A percentile compares a stretch with the other conserved stretches of the same genome.
phyloP scores from a whole-genome alignment of 2,113 vertebrate species.

The Pandion haliaetus region DNA sequence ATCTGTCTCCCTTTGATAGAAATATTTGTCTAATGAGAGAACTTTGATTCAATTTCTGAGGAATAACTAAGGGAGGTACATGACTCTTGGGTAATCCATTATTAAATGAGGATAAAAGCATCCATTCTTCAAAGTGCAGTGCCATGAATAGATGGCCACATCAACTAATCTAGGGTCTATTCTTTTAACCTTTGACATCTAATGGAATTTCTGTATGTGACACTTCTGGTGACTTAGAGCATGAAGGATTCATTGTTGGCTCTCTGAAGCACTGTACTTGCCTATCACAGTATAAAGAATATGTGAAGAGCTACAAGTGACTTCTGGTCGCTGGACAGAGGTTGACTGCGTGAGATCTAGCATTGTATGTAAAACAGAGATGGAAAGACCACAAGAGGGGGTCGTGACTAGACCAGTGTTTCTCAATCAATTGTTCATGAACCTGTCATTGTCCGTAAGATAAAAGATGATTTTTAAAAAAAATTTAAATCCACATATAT shows the following conservation, averaged over 20 bases:
- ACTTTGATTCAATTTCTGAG: not conserved
- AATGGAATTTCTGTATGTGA: not conserved
- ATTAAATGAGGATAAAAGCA: not conserved
- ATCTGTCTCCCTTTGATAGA: not conserved
- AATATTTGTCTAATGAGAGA: not conserved
- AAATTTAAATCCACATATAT: not conserved
- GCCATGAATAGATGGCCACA: not conserved
- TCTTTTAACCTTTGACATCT: not conserved
- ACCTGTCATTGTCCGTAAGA: not conserved
- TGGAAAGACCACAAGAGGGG: not conserved
- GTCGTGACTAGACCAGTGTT: not conserved
- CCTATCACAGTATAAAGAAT: not conserved
- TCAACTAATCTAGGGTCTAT: not conserved
- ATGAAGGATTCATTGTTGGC: not conserved
- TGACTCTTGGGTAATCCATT: not conserved
- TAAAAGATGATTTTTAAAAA: not conserved
- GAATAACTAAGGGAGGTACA: not conserved
- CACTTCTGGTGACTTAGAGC: not conserved
- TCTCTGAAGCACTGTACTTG: not conserved
- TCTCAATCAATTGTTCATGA: not conserved
- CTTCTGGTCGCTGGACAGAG: not conserved
- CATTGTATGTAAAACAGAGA: not conserved
- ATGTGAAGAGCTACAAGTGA: not conserved
- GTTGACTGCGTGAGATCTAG: not conserved
- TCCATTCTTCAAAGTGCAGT: not conserved